Evolutionary conservation across 2,888 invertebrate species (phyloP).

Genomic region (Nemurella pictetii): DNA sequence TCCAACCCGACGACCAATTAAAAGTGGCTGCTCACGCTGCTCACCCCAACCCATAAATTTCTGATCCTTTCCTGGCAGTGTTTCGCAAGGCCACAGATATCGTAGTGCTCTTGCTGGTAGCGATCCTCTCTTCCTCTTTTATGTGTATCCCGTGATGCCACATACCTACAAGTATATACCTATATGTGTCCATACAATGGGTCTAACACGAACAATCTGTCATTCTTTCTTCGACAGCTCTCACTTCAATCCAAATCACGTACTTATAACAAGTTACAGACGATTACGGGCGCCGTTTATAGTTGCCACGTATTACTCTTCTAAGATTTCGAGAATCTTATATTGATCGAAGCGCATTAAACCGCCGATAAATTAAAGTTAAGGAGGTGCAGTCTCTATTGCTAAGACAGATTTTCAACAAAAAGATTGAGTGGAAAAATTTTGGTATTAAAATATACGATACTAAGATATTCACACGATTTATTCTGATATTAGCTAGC

Average conservation of each 20-base stretch:
- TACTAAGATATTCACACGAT: not conserved
- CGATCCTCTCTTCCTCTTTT: not conserved
- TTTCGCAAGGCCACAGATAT: conserved; percentile 30
- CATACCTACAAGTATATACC: not conserved
- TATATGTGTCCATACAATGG: not conserved
- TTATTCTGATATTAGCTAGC: not conserved
- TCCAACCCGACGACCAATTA: conserved; percentile 39
- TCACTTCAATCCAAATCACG: conserved; percentile 12
- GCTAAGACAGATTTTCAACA: too few relatives aligned
- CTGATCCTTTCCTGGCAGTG: conserved; percentile 28
- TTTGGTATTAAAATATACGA: not conserved
- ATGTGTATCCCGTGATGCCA: not conserved
- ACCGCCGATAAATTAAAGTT: too few relatives aligned
- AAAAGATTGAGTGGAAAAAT: too few relatives aligned
- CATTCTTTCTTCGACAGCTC: conserved; percentile 17
- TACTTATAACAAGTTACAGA: not conserved
- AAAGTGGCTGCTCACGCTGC: conserved; percentile 32
- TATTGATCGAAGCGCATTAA: not conserved
- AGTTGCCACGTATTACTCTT: not conserved
- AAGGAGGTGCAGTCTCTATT: too few relatives aligned
- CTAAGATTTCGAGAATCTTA: not conserved
- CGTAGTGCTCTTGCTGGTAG: not conserved
- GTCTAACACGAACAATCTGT: conserved; percentile 20
- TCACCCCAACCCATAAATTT: conserved; percentile 37
- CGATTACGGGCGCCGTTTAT: not conserved